Conservation (phyloP, 2,113 vertebrate genomes). For the Phalacrocorax aristotelis region DNA sequence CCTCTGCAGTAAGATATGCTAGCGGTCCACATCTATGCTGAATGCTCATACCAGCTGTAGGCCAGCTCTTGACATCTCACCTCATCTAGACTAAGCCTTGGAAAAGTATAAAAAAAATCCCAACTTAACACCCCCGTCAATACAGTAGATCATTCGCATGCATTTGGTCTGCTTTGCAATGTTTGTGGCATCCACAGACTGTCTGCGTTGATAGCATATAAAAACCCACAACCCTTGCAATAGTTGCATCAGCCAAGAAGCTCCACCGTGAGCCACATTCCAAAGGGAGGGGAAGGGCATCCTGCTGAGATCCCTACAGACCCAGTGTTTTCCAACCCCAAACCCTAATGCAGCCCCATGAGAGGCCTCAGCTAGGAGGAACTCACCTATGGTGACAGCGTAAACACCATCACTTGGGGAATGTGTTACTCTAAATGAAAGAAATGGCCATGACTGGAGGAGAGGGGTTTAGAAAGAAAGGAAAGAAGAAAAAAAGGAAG, state of each 20-base stretch:
- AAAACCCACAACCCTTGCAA: neutral
- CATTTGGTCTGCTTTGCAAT: neutral
- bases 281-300: conserved; percentile 27
- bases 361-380: conserved; percentile 21
- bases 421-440: neutral
- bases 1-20: neutral
- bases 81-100: neutral
- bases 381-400: neutral
- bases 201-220: neutral
- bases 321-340: neutral
- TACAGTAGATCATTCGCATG: neutral
- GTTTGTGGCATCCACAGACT: neutral
- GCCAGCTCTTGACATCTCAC: conserved; percentile 35
- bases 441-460: neutral
- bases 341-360: neutral
- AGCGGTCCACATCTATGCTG: neutral
- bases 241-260: conserved; percentile 24
- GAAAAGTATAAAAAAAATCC: neutral
- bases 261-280: neutral
- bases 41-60: neutral
- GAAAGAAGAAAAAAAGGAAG: neutral
- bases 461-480: neutral
- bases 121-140: neutral
- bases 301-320: conserved; percentile 5
- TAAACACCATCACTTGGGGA: neutral